Conservation (phyloP, 2,797 vertebrate genomes). For the Galagoides demidoff region DNA sequence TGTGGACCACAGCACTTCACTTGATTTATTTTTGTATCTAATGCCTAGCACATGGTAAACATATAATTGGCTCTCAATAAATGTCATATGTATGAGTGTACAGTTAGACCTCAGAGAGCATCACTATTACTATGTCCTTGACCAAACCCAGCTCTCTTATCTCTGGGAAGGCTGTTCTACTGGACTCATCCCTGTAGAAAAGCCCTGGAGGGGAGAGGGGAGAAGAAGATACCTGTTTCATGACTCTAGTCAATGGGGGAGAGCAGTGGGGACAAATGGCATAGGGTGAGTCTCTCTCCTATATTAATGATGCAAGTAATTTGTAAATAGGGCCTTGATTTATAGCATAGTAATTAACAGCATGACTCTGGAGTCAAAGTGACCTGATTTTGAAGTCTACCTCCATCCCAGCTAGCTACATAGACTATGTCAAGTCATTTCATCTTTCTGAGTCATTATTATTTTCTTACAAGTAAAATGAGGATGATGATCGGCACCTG, state of each 20-base stretch:
- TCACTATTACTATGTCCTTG: neutral
- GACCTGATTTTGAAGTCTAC: neutral
- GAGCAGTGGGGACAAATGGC: neutral
- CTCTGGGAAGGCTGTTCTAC: neutral
- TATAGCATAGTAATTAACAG: neutral
- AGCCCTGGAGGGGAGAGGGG: neutral
- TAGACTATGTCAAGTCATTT: neutral
- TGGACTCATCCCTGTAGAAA: neutral
- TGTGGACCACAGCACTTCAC: neutral
- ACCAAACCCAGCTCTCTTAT: neutral
- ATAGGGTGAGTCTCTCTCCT: neutral
- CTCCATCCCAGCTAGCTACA: neutral
- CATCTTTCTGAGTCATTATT: neutral
- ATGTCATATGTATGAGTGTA: neutral
- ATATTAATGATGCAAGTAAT: neutral
- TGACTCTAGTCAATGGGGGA: neutral
- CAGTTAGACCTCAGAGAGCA: neutral
- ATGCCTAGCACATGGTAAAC: neutral
- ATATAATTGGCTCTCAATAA: neutral
- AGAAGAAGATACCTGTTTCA: neutral
- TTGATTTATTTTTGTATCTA: neutral
- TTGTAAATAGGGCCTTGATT: neutral
- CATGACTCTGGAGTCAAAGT: neutral
- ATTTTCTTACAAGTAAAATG: neutral
- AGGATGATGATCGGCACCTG: neutral